Conservation (phyloP, 2,113 vertebrate species). For the Lates calcarifer region DNA sequence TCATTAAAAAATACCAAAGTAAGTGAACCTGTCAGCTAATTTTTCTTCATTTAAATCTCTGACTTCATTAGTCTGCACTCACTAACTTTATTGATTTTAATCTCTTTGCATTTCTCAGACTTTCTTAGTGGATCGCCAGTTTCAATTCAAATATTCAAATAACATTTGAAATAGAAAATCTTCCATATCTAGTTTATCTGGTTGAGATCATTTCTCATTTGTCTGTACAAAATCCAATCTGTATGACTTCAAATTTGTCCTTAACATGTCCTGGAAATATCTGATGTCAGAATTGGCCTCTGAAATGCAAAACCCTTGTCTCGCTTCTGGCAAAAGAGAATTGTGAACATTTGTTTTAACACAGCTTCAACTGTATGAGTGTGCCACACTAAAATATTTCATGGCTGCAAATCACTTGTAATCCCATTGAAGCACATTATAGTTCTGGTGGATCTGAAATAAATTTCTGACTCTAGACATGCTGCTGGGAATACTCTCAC, state of each 20-base stretch:
- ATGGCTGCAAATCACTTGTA: constrained; percentile 68
- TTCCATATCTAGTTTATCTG: background rate
- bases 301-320: constrained; percentile 42
- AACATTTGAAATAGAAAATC: background rate
- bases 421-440: constrained; percentile 63
- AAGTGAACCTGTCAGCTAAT: background rate
- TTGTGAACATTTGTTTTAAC: constrained; percentile 60
- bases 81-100: background rate
- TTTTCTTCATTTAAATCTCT: background rate
- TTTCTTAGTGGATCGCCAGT: background rate
- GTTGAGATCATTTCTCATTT: background rate
- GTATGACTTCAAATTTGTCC: constrained; percentile 10
- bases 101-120: background rate
- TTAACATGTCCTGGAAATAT: constrained; percentile 24
- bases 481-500: constrained; percentile 45
- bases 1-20: background rate
- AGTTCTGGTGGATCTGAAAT: constrained; percentile 55
- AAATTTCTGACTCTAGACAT: constrained; percentile 52
- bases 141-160: background rate
- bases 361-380: constrained; percentile 31
- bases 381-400: constrained; percentile 50
- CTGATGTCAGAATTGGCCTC: constrained; percentile 24
- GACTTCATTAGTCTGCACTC: background rate
- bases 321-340: constrained; percentile 48
- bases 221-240: background rate